Evolutionary conservation across 2,797 vertebrate genomes (phyloP).

Genomic region (Sebastes elongatus): DNA sequence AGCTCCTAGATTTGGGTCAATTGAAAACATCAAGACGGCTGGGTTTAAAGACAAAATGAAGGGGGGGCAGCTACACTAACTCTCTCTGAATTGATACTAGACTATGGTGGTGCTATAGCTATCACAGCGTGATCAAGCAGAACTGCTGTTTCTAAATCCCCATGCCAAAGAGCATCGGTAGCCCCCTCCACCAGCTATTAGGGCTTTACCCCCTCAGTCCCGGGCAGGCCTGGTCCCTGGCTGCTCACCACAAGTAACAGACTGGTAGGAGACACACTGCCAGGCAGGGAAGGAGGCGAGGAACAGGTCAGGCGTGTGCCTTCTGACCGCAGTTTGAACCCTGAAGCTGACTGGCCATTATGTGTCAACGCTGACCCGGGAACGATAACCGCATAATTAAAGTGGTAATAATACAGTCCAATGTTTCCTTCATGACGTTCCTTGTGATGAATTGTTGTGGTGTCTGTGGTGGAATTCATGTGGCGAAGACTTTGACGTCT

Average conservation of each 20-base stretch:
- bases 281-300: constrained; percentile 48
- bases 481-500: neutral
- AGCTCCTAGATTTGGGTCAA: constrained; percentile 58
- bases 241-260: constrained; percentile 68
- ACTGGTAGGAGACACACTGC: constrained; percentile 65
- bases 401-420: constrained; percentile 25
- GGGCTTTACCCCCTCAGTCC: constrained; percentile 16
- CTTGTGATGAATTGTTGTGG: constrained; percentile 5
- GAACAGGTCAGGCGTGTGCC: constrained; percentile 59
- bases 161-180: neutral
- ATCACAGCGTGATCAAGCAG: neutral
- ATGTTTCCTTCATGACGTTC: neutral
- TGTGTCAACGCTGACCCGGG: constrained; percentile 5
- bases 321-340: constrained; percentile 73
- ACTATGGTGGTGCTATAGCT: neutral
- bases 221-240: constrained; percentile 49
- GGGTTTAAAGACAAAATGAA: constrained; percentile 23
- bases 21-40: constrained; percentile 53
- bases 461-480: neutral
- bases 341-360: constrained; percentile 20
- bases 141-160: constrained; percentile 1
- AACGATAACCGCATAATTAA: constrained; percentile 9
- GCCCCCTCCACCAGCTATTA: neutral
- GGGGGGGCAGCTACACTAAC: neutral
- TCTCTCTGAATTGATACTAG: neutral